These are phyloP conservation scores for Pangasius larnaudii DNA, from an alignment of 2,797 vertebrate genomes.

Conservation along the genomic window DNA sequence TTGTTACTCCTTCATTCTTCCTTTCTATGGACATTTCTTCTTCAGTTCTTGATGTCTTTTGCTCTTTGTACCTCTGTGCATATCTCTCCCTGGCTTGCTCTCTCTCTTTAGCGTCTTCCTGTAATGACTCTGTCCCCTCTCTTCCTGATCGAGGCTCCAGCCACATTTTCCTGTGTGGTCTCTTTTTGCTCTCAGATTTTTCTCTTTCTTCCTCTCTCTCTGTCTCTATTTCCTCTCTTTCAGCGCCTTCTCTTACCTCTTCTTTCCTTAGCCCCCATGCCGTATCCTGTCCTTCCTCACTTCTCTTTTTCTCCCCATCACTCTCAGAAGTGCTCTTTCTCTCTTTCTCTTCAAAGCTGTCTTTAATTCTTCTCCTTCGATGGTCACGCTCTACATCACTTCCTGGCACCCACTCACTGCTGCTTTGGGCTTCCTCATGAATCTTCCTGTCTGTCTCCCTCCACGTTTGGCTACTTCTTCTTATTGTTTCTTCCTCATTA, in stretches of 20 bases:
- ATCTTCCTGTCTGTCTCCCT: conserved; percentile 30
- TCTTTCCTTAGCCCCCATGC: conserved; percentile 27
- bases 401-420: conserved; percentile 62
- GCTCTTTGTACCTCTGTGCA: conserved; percentile 33
- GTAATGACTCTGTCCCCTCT: conserved; percentile 57
- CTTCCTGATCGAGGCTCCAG: conserved; percentile 71
- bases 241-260: conserved; percentile 39
- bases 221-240: conserved; percentile 50
- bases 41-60: conserved; percentile 49
- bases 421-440: conserved; percentile 60
- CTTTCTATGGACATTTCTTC: conserved; percentile 54
- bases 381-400: conserved; percentile 62
- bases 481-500: conserved; percentile 41
- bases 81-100: conserved; percentile 54
- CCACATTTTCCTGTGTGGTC: conserved; percentile 71
- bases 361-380: conserved; percentile 43
- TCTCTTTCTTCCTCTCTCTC: conserved; percentile 35
- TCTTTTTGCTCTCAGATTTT: conserved; percentile 43
- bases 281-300: conserved; percentile 26
- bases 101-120: conserved; percentile 55
- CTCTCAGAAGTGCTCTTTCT: conserved; percentile 47
- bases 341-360: conserved; percentile 57
- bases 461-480: conserved; percentile 40
- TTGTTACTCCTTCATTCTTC: conserved; percentile 38
- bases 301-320: conserved; percentile 44